phyloP scores from a whole-genome alignment of 1,140 invertebrate genomes.

The Drosophila prosaltans region DNA sequence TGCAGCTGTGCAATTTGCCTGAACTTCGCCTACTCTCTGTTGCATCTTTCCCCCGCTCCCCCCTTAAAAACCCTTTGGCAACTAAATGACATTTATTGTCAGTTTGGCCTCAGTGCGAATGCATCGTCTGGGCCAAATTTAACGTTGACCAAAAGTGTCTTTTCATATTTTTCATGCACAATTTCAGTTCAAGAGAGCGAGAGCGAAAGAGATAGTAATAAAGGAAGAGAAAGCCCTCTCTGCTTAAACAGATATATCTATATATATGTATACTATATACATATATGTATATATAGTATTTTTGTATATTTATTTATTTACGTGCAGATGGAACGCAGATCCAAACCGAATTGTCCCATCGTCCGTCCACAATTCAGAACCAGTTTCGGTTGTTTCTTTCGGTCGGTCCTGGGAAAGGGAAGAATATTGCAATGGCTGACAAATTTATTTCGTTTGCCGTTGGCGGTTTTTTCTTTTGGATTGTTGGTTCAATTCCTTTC shows the following conservation, averaged over 20 bases:
- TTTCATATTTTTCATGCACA: slow-evolving; percentile 78
- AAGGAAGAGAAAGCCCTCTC: not conserved
- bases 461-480: slow-evolving; percentile 64
- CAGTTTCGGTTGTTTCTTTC: slow-evolving; percentile 38
- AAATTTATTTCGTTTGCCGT: slow-evolving; percentile 74
- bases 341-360: slow-evolving; percentile 5
- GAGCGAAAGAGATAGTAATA: not conserved
- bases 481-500: not conserved
- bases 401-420: slow-evolving; percentile 47
- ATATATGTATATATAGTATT: slow-evolving; percentile 49
- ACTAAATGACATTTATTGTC: slow-evolving; percentile 80
- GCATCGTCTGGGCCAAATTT: slow-evolving; percentile 8
- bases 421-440: slow-evolving; percentile 79
- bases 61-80: slow-evolving; percentile 13
- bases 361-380: slow-evolving; percentile 14
- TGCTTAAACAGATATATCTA: slow-evolving; percentile 17
- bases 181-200: slow-evolving; percentile 39
- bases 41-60: no score
- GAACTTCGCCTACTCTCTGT: slow-evolving; percentile 6
- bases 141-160: slow-evolving; percentile 68
- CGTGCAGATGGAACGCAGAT: slow-evolving; percentile 42
- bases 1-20: slow-evolving; percentile 49
- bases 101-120: slow-evolving; percentile 41
- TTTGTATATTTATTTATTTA: slow-evolving; percentile 76
- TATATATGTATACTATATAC: not conserved